phyloP scores from a whole-genome alignment of 2,888 invertebrate species.

The Ypsolopha scabrella region DNA sequence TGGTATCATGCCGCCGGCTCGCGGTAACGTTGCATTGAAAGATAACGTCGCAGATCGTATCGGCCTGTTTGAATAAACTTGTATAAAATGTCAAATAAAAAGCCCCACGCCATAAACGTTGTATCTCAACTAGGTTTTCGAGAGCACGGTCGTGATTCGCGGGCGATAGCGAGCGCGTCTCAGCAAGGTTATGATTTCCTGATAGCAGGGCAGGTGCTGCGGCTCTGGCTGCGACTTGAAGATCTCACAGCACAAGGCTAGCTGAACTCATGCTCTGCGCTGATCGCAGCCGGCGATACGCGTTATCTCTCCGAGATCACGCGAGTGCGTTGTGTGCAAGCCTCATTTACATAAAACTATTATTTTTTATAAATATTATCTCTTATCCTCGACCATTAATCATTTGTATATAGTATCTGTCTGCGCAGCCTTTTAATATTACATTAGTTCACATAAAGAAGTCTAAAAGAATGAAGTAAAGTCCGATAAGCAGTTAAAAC shows the following conservation, averaged over 20 bases:
- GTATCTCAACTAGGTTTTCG: conserved; percentile 22
- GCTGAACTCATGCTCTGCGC: background rate
- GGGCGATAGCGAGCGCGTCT: background rate
- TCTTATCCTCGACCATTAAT: conserved; percentile 21
- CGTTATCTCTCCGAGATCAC: conserved; percentile 4
- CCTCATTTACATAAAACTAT: conserved; percentile 56
- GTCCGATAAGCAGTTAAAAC: background rate
- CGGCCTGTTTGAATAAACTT: conserved; percentile 68
- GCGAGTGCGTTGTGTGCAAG: conserved; percentile 19
- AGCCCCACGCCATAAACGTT: conserved; percentile 56
- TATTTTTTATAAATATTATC: conserved; percentile 38
- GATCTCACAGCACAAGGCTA: conserved; percentile 1
- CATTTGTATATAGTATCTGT: conserved; percentile 2
- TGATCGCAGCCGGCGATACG: conserved; percentile 4
- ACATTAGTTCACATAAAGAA: background rate
- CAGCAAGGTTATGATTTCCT: background rate
- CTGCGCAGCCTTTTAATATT: background rate
- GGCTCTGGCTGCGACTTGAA: background rate
- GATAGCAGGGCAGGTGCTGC: background rate
- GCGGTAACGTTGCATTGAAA: conserved; percentile 71
- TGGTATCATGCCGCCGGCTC: conserved; percentile 54
- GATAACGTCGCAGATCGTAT: conserved; percentile 67
- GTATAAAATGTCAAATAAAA: conserved; percentile 71
- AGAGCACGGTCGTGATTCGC: conserved; percentile 3
- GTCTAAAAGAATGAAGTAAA: too few relatives aligned